Evolutionary conservation across 2,888 invertebrate genomes (phyloP).

Genomic region (Allygus modestus): DNA sequence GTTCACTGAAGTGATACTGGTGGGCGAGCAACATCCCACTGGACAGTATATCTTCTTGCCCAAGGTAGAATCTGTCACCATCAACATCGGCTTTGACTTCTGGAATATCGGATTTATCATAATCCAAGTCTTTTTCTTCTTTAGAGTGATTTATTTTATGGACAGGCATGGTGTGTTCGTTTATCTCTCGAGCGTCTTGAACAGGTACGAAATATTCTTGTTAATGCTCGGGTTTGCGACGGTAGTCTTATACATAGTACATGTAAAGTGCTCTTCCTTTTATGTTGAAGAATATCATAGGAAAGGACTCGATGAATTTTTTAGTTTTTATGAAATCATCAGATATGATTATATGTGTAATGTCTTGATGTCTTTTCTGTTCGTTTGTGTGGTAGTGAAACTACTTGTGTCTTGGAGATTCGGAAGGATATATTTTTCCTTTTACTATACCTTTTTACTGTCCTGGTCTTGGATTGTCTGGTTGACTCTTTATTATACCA

Average conservation of each 20-base stretch:
- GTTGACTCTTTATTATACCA: background rate
- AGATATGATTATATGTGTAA: background rate
- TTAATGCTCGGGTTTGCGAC: background rate
- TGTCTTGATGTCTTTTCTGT: background rate
- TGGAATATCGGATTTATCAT: conserved; percentile 9
- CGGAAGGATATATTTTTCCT: background rate
- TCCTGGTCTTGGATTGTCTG: background rate
- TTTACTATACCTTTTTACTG: no score
- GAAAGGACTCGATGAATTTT: background rate
- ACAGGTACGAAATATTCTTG: background rate
- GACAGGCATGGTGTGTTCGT: background rate
- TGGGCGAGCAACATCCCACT: conserved; percentile 45
- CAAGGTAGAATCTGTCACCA: background rate
- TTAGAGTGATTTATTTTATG: background rate
- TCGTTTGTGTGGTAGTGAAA: background rate
- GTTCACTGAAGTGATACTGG: conserved; percentile 42
- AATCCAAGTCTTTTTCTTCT: background rate
- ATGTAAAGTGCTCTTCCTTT: background rate
- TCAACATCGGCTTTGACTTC: background rate
- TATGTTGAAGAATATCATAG: background rate
- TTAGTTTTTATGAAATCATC: background rate
- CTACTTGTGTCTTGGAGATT: background rate
- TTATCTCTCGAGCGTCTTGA: background rate
- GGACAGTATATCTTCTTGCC: background rate
- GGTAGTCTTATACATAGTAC: background rate